Evolutionary conservation across 1,140 invertebrate species (phyloP), one percentile per base, ranked within the genome.

Genomic region (Trichomalopsis sarcophagae): DNA sequence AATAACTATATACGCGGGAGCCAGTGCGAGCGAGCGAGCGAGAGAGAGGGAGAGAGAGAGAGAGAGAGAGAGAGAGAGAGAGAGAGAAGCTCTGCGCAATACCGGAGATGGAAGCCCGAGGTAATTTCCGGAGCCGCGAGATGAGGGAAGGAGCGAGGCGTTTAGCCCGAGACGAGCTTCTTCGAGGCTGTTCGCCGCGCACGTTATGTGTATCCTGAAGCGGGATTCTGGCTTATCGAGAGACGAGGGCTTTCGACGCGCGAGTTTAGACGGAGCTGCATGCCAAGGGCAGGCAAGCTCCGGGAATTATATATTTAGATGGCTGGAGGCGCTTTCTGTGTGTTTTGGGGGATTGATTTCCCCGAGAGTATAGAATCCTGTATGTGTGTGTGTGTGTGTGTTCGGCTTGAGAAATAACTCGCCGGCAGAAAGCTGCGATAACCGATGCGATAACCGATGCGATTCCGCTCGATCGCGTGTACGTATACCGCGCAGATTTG

Each of bases 41-140:
- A 27, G 27, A 27, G 27, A 1, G 27, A 27, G 27, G 1, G 27
- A 27, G 27, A 27, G 27, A 27, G 27, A 27, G 27, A 27, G 27
- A 27, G 27, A 27, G 27, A 27, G 27, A 23, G 74, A 30, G 44
- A 47, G 75, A 2, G 9, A 55, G 36, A n/a, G 74, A 76, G 33
- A 44, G 36, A n/a, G n/a, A 50, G 14, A 44, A 76, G 21, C 36
- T 75, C n/a, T 27, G 40, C 62, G 27, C 40, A 69, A 50, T 73
- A 71, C 84, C 84, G 84, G 84, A 85, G 84, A 85, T 85, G 80
- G 80, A 85, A 85, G 74, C 84, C 74, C 62, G 80, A 85, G 74
- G 84, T 85, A 85, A 85, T 85, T 85, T 85, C 84, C 84, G 84
- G 84, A 10, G 40, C 27, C 2, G n/a, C 17, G 40, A 55, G 76